Evolutionary conservation across 2,113 vertebrate genomes (phyloP), one percentile per base, ranked within the genome.

Genomic region (Hassar affinis): DNA sequence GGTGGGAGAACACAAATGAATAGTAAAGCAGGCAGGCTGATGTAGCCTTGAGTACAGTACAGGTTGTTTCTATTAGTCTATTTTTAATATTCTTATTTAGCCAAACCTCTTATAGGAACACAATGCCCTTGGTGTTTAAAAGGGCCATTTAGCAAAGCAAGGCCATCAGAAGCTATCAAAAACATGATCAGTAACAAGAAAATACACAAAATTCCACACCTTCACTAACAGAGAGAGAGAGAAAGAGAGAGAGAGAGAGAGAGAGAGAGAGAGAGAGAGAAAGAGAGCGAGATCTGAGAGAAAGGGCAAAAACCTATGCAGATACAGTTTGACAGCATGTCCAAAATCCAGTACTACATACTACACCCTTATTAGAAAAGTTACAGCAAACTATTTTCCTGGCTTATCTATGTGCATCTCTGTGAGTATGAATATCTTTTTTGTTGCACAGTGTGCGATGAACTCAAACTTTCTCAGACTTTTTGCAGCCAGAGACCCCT

Each of bases 101-200:
- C 17, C 27, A 3, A 62, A 54, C 0, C 27, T 52, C n/a, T 80
- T 54, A 52, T 1, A 56, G n/a, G 33, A 52, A 81, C 62, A 64
- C 49, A 0, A 25, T 33, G 42, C n/a, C 59, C 42, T 27, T 79
- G 59, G 57, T 79, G 38, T 79, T 79, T 42, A 79, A 79, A 79
- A 42, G 15, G n/a, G n/a, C 17, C n/a, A 49, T 79, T 47, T 79
- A 47, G 25, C 22, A 1, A 59, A 57, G 42, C 54, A 42, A 35
- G 45, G 38, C n/a, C 35, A 3, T 0, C 77, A 45, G 22, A 27
- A 59, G 56, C 20, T 12, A 47, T 38, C 33, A 61, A 61, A 61
- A 56, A 47, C 25, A 45, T 47, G 6, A 57, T 30, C 5, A 56
- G 11, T 17, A 7, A 47, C 10, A 47, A 51, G n/a, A 75, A 75